Percentiles rank a stretch among this genome's conserved stretches.
These are phyloP conservation scores for Anoplophora glabripennis DNA, from an alignment of 1,140 invertebrate genomes.

Conservation along the genomic window DNA sequence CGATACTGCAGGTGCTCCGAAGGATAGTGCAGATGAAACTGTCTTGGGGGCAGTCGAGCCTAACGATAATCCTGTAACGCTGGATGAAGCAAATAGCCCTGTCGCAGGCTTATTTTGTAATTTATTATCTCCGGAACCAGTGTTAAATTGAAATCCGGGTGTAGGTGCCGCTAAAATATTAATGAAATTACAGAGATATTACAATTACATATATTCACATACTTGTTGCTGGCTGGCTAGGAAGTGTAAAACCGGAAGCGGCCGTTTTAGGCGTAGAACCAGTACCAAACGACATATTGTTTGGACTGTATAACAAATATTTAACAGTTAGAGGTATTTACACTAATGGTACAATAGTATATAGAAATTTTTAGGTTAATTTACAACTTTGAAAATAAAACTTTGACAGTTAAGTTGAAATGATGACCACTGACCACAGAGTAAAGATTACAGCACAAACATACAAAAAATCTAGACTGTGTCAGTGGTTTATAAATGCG, in stretches of 20 bases:
- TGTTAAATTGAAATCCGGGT: conserved; percentile 18
- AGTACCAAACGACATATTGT: conserved; percentile 13
- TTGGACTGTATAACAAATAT: no score
- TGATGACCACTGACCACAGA: no score
- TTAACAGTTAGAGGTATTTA: no score
- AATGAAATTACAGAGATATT: not conserved
- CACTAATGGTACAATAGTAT: no score
- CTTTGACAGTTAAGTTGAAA: no score
- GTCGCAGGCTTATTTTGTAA: conserved; percentile 10
- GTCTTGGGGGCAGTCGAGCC: not conserved
- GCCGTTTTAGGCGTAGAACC: conserved; percentile 16
- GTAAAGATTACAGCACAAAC: no score
- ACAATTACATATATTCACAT: conserved; percentile 8
- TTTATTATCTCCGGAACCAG: conserved; percentile 29
- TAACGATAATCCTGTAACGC: conserved; percentile 4
- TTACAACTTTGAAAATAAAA: no score
- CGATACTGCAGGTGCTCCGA: conserved; percentile 20
- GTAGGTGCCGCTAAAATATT: conserved; percentile 15
- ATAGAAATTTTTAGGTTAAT: no score
- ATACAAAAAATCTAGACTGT: no score
- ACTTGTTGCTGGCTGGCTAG: conserved; percentile 23
- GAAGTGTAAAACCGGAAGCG: conserved; percentile 23
- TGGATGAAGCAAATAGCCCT: not conserved
- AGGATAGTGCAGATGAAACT: conserved; percentile 2
- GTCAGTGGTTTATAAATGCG: no score